Base-by-base conservation (phyloP, 2,888 invertebrate genomes). In the Andrena minutula region DNA sequence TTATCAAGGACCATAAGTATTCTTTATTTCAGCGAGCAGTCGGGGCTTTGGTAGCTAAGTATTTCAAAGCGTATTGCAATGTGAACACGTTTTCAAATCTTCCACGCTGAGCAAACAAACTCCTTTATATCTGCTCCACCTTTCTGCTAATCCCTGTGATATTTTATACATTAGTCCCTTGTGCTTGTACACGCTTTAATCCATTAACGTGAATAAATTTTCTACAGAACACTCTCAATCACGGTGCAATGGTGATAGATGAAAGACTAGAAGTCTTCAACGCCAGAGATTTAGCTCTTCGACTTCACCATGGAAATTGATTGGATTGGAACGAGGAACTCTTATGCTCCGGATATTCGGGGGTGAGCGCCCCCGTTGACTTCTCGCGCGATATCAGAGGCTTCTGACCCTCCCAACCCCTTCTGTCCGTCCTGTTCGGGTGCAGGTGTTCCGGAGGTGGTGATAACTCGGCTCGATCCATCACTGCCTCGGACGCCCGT, bases 381-480 rank as follows among this genome's bases (percentile, higher is more conserved):
- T 89, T 90, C 82, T 82, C 72, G 88, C 85, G 89, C 89, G 92
- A 92, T 92, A 92, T 88, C 89, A 80, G 79, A 69, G 73, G 84
- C 66, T 64, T 72, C 82, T 68, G 70, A 68, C 78, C 76, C 77
- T 61, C 73, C 65, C 75, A 51, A 75, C 82, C 82, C 82, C 64
- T 83, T 71, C 74, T 47, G 72, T 69, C 76, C 60, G 74, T 88
- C 75, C 79, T 79, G 76, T 81, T 71, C 56, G 87, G 75, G 79
- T 74, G 85, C 78, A 83, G 84, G 87, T 92, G 90, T 91, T 91
- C 91, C 90, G 90, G 90, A 91, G 92, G 91, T 91, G 92, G 91
- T 92, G 93, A 93, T 93, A 93, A 93, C 92, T 90, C 89, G 88
- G 86, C 90, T 91, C 93, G 92, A 93, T 93, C 93, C 93, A 93